phyloP scores from a whole-genome alignment of 2,888 invertebrate genomes.

The Melanchra persicariae region DNA sequence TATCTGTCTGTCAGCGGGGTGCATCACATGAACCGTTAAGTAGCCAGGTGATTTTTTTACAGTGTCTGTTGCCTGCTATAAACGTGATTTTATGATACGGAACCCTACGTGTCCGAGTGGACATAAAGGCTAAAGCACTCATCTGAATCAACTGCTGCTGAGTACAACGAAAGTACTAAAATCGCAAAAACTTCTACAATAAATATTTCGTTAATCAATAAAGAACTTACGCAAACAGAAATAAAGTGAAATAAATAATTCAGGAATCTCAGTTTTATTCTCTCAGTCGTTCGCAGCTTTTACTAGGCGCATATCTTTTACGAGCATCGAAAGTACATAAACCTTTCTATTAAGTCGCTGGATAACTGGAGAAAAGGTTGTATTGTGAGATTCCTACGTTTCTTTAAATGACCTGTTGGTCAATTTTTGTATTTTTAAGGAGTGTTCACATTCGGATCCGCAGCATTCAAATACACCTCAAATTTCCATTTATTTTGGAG shows the following conservation, averaged over 20 bases:
- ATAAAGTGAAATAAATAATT: constrained; percentile 39
- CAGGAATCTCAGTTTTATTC: constrained; percentile 24
- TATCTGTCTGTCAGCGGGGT: too few relatives aligned
- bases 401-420: not conserved
- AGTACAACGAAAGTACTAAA: not conserved
- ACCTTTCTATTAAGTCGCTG: not conserved
- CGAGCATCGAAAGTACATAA: constrained; percentile 27
- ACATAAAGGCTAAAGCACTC: not conserved
- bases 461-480: too few relatives aligned
- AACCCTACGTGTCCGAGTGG: too few relatives aligned
- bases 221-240: not conserved
- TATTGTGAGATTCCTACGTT: not conserved
- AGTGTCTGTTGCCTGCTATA: too few relatives aligned
- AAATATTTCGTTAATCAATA: constrained; percentile 12
- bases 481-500: too few relatives aligned
- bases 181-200: not conserved
- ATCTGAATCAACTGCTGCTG: not conserved
- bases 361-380: not conserved
- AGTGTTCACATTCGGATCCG: too few relatives aligned
- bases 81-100: too few relatives aligned
- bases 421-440: too few relatives aligned
- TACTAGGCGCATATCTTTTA: constrained; percentile 36
- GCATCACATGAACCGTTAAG: too few relatives aligned
- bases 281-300: constrained; percentile 31
- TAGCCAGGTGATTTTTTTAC: too few relatives aligned